Percentiles rank a stretch among this genome's conserved stretches.
Evolutionary conservation across 1,140 invertebrate genomes (phyloP).

Genomic region (Pinna nobilis): DNA sequence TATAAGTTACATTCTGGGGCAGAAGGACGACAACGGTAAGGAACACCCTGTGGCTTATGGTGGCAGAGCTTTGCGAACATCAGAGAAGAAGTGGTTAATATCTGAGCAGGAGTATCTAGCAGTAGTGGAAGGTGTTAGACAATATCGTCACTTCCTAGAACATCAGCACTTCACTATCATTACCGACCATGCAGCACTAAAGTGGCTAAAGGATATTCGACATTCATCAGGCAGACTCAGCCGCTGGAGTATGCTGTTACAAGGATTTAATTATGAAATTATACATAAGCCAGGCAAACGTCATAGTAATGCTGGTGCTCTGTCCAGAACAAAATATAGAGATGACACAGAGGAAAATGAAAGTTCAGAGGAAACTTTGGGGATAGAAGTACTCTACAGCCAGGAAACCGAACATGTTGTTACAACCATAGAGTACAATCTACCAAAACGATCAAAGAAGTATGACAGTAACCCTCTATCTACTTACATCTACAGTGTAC

Average conservation of each 20-base stretch:
- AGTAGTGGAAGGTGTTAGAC: constrained; percentile 33
- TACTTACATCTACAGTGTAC: too few species aligned
- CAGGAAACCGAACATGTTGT: neutral
- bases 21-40: constrained; percentile 35
- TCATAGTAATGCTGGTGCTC: constrained; percentile 37
- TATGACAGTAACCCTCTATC: neutral
- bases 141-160: constrained; percentile 28
- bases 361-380: neutral
- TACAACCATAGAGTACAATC: neutral
- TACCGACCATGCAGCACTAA: constrained; percentile 38
- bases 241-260: constrained; percentile 33
- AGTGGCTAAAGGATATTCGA: constrained; percentile 32
- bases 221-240: constrained; percentile 19
- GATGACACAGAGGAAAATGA: neutral
- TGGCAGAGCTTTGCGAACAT: constrained; percentile 26
- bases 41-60: constrained; percentile 51
- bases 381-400: neutral
- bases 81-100: constrained; percentile 33
- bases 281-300: too few species aligned
- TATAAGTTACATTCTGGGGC: constrained; percentile 41
- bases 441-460: neutral
- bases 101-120: constrained; percentile 31
- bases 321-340: constrained; percentile 10
- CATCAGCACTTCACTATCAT: constrained; percentile 27
- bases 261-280: too few species aligned